phyloP scores from a whole-genome alignment of 2,888 invertebrate genomes.

The Phania funesta region DNA sequence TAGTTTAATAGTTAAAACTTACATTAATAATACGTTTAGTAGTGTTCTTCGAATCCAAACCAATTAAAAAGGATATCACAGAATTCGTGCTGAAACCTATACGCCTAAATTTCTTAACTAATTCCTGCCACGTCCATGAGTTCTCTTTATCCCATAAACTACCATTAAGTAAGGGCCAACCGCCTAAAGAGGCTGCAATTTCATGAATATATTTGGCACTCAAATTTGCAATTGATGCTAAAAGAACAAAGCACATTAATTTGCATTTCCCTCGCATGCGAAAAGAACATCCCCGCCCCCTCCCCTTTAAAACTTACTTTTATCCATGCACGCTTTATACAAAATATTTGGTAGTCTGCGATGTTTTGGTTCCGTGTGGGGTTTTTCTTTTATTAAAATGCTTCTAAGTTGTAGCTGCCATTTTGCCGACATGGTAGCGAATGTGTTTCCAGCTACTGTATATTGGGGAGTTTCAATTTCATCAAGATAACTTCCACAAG shows the following conservation, averaged over 20 bases:
- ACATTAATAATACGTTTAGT: no score
- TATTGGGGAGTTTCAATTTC: constrained; percentile 87
- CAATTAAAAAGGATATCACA: no score
- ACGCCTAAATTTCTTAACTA: no score
- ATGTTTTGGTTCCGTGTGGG: constrained; percentile 78
- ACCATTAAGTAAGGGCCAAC: no score
- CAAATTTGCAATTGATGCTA: constrained; percentile 89
- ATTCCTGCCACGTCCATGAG: constrained; percentile 90
- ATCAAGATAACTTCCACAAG: constrained; percentile 87
- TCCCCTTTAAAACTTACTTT: no score
- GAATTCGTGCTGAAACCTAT: no score
- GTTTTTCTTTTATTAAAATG: constrained; percentile 77
- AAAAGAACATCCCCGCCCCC: constrained; percentile 80
- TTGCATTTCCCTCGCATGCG: constrained; percentile 81
- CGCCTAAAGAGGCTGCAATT: no score
- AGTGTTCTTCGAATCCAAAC: no score
- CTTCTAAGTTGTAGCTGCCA: no score
- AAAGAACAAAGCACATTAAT: constrained; percentile 70
- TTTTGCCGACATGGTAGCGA: constrained; percentile 79
- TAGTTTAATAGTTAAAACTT: no score
- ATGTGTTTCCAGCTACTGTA: constrained; percentile 80
- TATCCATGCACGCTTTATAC: no score
- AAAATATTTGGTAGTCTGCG: no score
- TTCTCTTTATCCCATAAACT: constrained; percentile 85
- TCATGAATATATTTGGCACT: constrained; percentile 87